Evolutionary conservation across 64 coral and sea anemone species (phyloP).

Genomic region (Stylophora pistillata): DNA sequence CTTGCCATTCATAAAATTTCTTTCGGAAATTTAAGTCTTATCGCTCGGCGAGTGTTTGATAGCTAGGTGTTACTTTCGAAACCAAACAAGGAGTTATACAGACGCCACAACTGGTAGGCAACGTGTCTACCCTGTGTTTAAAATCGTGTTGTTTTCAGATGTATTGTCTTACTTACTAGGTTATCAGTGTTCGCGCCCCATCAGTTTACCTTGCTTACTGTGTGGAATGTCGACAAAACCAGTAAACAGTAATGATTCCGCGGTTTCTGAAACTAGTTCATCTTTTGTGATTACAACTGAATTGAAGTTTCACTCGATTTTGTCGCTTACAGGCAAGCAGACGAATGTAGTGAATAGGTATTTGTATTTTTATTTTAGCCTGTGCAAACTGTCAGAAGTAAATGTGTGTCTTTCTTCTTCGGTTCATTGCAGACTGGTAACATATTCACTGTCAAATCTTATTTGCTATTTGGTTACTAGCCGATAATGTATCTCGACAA

Average conservation of each 20-base stretch:
- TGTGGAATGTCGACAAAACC: background rate
- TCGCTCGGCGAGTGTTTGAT: background rate
- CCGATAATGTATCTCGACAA: slow-evolving; percentile 53
- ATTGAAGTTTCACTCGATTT: slow-evolving; percentile 3
- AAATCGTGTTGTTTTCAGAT: slow-evolving; percentile 27
- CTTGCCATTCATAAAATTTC: background rate
- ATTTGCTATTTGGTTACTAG: slow-evolving; percentile 45
- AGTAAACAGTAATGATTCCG: slow-evolving; percentile 12
- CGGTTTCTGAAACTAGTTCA: background rate
- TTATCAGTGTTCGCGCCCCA: slow-evolving; percentile 16
- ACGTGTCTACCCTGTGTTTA: background rate
- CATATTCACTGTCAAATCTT: slow-evolving; percentile 42
- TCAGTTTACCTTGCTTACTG: slow-evolving; percentile 24
- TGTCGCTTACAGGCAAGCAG: background rate
- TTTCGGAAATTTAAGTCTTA: slow-evolving; percentile 11
- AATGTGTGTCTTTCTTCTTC: slow-evolving; percentile 15
- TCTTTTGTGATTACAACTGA: background rate
- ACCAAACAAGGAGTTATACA: background rate
- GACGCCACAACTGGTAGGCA: background rate
- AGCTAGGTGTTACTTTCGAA: background rate
- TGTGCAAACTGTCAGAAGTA: slow-evolving; percentile 14
- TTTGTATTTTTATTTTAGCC: slow-evolving; percentile 27
- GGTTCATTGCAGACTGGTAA: slow-evolving; percentile 12
- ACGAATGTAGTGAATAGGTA: background rate
- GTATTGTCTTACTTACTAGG: slow-evolving; percentile 40